phyloP scores from a whole-genome alignment of 2,888 invertebrate species.

The Lampropteryx suffumata region DNA sequence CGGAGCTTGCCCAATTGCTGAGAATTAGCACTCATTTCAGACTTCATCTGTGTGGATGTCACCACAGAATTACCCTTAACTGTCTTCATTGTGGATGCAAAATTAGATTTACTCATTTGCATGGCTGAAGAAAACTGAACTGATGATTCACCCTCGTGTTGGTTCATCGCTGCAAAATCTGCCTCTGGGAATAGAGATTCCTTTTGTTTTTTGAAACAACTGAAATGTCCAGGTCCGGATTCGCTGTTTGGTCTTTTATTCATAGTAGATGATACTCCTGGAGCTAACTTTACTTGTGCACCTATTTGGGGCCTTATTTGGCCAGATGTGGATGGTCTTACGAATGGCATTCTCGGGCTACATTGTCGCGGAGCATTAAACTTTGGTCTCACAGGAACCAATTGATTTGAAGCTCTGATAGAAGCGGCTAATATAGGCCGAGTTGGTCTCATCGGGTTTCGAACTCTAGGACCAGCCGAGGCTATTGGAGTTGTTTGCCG shows the following conservation, averaged over 20 bases:
- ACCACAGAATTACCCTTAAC: slow-evolving; percentile 59
- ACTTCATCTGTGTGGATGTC: slow-evolving; percentile 60
- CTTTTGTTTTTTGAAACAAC: slow-evolving; percentile 72
- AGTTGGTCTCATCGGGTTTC: slow-evolving; percentile 40
- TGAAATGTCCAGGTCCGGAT: slow-evolving; percentile 59
- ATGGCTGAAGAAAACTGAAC: slow-evolving; percentile 54
- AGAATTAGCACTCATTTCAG: slow-evolving; percentile 56
- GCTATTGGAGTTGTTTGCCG: slow-evolving; percentile 48
- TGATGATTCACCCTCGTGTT: slow-evolving; percentile 39
- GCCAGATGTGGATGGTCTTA: slow-evolving; percentile 40
- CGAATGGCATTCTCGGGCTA: slow-evolving; percentile 47
- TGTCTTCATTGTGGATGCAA: slow-evolving; percentile 56
- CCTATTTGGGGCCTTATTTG: slow-evolving; percentile 42
- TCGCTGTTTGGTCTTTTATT: slow-evolving; percentile 52
- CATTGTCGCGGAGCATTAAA: slow-evolving; percentile 39
- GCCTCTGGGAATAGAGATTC: slow-evolving; percentile 59
- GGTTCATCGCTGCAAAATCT: slow-evolving; percentile 46
- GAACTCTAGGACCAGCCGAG: slow-evolving; percentile 19
- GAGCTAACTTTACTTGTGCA: slow-evolving; percentile 60
- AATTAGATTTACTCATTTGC: slow-evolving; percentile 56
- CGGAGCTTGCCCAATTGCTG: slow-evolving; percentile 62
- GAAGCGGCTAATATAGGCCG: slow-evolving; percentile 34
- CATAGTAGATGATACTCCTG: slow-evolving; percentile 45
- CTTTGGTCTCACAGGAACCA: slow-evolving; percentile 51
- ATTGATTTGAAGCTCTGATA: slow-evolving; percentile 48